Base-by-base conservation (phyloP, 2,113 vertebrate genomes). In the Rhadina sibilatrix region DNA sequence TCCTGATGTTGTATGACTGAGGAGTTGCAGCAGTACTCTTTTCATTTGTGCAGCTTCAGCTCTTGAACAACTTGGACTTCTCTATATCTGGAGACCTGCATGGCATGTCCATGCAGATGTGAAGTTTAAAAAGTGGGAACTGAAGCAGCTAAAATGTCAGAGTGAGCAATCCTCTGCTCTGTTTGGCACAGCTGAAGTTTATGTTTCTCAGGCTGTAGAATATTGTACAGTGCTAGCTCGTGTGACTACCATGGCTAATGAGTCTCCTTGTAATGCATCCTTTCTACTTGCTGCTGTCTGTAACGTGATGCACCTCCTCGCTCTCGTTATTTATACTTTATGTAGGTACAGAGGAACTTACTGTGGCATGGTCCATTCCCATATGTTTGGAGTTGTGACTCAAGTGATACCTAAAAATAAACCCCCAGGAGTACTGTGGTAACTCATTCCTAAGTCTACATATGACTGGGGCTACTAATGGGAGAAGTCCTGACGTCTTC, bases 231-330 rank as follows among this genome's bases (percentile, higher is more conserved):
- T 15, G 23, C 5, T 65, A 9, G 30, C 23, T 22, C 52, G 5
- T 60, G 23, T 49, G 31, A 44, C 2, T 33, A 7, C 28, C 4
- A 5, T 17, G 22, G 30, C 22, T 87, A 31, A 76, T 1, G 0
- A 65, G 31, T 27, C 37, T 87, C 38, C 53, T 81, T 30, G 22
- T 9, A 46, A 37, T 0, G 1, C 10, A 23, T n/a, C 37, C 79
- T 10, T 70, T 76, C 49, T 56, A 19, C 9, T 64, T 76, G 37
- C 9, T 71, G 0, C 30, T 60, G 0, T 33, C 24, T 33, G 0
- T 30, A 57, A 28, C 0, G 10, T 16, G 50, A 37, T 35, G 7
- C 12, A 63, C 63, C 14, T 33, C 27, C 38, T 81, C 78, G 42
- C 20, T 50, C 7, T 83, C 20, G 5, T 65, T 20, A 8, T 77